Conservation (phyloP, 2,888 invertebrate genomes). For the Baronia brevicornis region DNA sequence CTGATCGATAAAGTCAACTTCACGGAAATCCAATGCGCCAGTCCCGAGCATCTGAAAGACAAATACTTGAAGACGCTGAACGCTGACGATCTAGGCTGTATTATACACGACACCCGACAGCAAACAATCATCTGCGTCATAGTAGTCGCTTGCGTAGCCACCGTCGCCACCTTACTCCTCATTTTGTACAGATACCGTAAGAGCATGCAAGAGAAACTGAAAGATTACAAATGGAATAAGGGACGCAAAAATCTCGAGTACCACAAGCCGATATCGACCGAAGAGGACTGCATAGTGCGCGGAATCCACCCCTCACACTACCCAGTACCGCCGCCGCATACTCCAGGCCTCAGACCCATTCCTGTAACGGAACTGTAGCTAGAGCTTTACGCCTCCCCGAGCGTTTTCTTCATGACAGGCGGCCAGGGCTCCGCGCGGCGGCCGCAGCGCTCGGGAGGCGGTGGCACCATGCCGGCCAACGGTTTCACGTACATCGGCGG, state of each 20-base stretch:
- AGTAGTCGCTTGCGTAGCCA: conserved; percentile 82
- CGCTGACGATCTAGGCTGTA: conserved; percentile 87
- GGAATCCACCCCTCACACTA: conserved; percentile 76
- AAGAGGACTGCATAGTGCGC: conserved; percentile 88
- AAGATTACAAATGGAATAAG: conserved; percentile 88
- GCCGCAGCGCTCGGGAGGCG: conserved; percentile 70
- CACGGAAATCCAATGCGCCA: conserved; percentile 82
- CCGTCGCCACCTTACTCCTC: conserved; percentile 81
- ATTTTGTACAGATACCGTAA: conserved; percentile 87
- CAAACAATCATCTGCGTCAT: conserved; percentile 87
- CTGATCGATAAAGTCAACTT: conserved; percentile 81
- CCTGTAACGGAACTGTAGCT: conserved; percentile 97
- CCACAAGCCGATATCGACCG: conserved; percentile 89
- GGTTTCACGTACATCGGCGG: conserved; percentile 86
- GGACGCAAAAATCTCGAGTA: conserved; percentile 90
- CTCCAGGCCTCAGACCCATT: conserved; percentile 78
- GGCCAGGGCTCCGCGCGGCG: conserved; percentile 71
- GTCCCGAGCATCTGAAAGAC: conserved; percentile 83
- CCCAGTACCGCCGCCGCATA: conserved; percentile 67
- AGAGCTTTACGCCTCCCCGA: conserved; percentile 94
- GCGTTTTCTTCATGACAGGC: conserved; percentile 84
- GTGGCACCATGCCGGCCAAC: conserved; percentile 79
- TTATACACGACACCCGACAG: conserved; percentile 84
- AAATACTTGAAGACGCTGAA: conserved; percentile 80
- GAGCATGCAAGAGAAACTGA: conserved; percentile 86